Evolutionary conservation across 2,113 vertebrate species (phyloP).

Genomic region (Grammomys surdaster): DNA sequence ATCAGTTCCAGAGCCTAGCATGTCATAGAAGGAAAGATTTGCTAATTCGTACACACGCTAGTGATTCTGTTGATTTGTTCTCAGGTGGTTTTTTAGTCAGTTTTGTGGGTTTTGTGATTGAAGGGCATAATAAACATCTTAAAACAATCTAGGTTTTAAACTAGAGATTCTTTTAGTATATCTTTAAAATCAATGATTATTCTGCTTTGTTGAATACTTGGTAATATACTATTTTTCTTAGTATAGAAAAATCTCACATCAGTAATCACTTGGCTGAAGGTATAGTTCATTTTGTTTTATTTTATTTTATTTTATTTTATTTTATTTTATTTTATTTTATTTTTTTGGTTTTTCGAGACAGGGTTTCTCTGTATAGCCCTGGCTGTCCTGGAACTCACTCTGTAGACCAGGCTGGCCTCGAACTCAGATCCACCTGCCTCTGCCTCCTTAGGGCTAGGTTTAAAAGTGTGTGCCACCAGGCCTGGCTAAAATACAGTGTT

Average conservation of each 20-base stretch:
- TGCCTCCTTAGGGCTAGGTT: background rate
- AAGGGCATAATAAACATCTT: background rate
- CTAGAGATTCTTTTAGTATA: background rate
- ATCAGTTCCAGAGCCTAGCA: background rate
- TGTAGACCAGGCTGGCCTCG: background rate
- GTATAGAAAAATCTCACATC: background rate
- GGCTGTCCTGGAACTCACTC: background rate
- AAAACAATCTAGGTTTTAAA: constrained; percentile 35
- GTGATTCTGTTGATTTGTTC: constrained; percentile 43
- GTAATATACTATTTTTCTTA: constrained; percentile 40
- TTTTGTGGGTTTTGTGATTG: constrained; percentile 17
- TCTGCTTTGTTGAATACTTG: constrained; percentile 51
- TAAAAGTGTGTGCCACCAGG: background rate
- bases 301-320: no score
- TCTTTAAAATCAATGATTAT: constrained; percentile 46
- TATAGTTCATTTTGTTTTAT: background rate
- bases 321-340: no score
- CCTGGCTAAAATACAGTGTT: no score
- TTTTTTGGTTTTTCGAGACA: no score
- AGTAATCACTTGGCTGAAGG: background rate
- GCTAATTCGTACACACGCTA: background rate
- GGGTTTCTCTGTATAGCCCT: background rate
- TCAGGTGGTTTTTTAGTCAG: constrained; percentile 48
- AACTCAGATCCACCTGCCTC: background rate
- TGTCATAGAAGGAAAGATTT: constrained; percentile 60